phyloP scores from a whole-genome alignment of 2,113 vertebrate species.

The Falcunculus frontatus region DNA sequence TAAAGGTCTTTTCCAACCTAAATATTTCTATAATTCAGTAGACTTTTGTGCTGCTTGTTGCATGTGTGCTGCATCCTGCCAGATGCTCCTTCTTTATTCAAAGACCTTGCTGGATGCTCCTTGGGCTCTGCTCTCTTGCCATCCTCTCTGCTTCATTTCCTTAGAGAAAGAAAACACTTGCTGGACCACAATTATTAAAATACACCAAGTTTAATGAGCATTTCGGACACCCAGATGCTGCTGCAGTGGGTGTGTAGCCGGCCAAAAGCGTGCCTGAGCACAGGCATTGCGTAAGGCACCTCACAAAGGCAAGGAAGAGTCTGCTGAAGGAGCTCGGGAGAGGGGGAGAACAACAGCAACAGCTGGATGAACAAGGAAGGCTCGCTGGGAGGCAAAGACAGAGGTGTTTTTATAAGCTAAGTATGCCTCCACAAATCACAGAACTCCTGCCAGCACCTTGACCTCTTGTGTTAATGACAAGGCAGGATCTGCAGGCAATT shows the following conservation, averaged over 20 bases:
- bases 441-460: constrained; percentile 31
- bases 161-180: not conserved
- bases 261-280: not conserved
- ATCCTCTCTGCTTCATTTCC: not conserved
- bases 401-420: constrained; percentile 12
- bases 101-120: not conserved
- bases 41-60: not conserved
- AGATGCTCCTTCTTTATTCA: not conserved
- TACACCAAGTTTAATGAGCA: not conserved
- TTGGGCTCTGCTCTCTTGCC: not conserved
- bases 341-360: not conserved
- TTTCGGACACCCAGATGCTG: not conserved
- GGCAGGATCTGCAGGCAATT: constrained; percentile 33
- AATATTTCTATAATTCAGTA: not conserved
- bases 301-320: not conserved
- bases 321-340: not conserved
- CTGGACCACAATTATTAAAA: not conserved
- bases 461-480: constrained; percentile 38
- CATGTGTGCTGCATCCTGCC: fast-evolving
- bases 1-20: not conserved
- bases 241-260: not conserved
- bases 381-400: not conserved
- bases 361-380: constrained; percentile 5
- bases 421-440: not conserved
- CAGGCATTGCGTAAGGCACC: not conserved